Conservation (phyloP, 2,888 invertebrate genomes). For the Drosophila rubida region DNA sequence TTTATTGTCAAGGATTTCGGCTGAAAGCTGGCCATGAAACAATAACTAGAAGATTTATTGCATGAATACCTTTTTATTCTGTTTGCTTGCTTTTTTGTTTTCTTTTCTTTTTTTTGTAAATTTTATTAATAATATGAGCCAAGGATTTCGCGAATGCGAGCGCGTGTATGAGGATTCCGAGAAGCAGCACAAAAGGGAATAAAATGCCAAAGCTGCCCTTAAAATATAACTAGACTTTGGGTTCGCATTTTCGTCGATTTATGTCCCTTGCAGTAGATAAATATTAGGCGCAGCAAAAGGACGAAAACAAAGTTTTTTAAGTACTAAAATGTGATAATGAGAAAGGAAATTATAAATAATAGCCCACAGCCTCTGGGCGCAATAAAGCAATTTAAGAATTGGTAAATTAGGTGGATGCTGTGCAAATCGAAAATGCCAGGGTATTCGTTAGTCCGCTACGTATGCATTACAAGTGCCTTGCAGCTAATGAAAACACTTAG, state of each 20-base stretch:
- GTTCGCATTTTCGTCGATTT: conserved; percentile 9
- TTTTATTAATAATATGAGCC: conserved; percentile 43
- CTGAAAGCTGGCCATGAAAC: conserved; percentile 55
- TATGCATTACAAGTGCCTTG: neutral
- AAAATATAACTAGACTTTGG: neutral
- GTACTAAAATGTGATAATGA: conserved; percentile 24
- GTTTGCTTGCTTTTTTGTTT: conserved; percentile 7
- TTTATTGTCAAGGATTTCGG: conserved; percentile 63
- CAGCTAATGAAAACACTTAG: conserved; percentile 4
- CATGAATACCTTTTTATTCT: conserved; percentile 40
- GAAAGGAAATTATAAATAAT: conserved; percentile 19
- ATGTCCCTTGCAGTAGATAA: conserved; percentile 1
- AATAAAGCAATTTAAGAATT: conserved; percentile 9
- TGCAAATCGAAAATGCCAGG: neutral
- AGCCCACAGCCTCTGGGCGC: neutral
- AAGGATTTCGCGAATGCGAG: neutral
- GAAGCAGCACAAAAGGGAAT: neutral
- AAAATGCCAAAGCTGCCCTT: neutral
- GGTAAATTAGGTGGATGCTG: neutral
- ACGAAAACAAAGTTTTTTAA: neutral
- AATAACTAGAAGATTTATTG: conserved; percentile 72
- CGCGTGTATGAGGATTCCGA: neutral
- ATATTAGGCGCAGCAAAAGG: neutral
- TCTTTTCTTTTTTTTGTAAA: neutral
- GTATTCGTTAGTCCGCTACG: neutral